phyloP scores from a whole-genome alignment of 2,113 vertebrate genomes.

The Scolopax mira region DNA sequence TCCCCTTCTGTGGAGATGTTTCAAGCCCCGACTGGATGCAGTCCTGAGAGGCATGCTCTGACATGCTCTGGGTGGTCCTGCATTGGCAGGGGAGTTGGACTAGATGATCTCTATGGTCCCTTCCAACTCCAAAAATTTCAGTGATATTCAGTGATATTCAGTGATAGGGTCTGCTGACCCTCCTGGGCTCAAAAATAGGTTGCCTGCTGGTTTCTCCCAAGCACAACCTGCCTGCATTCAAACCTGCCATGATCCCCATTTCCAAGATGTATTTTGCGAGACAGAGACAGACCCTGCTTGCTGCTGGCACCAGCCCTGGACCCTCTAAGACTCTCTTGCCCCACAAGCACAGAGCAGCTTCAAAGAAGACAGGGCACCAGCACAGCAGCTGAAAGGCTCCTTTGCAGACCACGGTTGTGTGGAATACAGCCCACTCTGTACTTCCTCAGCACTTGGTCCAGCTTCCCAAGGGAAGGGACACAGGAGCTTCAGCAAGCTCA shows the following conservation, averaged over 20 bases:
- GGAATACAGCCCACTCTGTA: background rate
- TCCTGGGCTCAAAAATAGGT: background rate
- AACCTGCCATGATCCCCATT: background rate
- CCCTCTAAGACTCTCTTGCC: background rate
- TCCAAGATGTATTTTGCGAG: background rate
- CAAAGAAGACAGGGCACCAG: background rate
- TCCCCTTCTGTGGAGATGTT: too few species aligned
- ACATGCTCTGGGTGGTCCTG: too few species aligned
- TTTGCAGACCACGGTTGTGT: fast-evolving
- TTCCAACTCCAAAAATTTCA: too few species aligned
- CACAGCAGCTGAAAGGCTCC: background rate
- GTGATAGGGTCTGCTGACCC: background rate
- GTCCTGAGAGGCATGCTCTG: too few species aligned
- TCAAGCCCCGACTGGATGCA: too few species aligned
- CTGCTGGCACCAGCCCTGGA: background rate
- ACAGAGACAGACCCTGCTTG: background rate
- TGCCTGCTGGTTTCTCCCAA: background rate
- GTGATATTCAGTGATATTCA: too few species aligned
- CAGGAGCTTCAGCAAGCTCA: background rate
- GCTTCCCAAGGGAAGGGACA: background rate
- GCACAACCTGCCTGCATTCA: background rate
- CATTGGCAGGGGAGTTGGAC: too few species aligned
- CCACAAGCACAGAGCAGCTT: background rate
- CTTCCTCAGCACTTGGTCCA: fast-evolving
- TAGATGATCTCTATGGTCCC: too few species aligned